Base-by-base conservation (phyloP, 1,140 invertebrate species). In the Cryptotermes secundus region DNA sequence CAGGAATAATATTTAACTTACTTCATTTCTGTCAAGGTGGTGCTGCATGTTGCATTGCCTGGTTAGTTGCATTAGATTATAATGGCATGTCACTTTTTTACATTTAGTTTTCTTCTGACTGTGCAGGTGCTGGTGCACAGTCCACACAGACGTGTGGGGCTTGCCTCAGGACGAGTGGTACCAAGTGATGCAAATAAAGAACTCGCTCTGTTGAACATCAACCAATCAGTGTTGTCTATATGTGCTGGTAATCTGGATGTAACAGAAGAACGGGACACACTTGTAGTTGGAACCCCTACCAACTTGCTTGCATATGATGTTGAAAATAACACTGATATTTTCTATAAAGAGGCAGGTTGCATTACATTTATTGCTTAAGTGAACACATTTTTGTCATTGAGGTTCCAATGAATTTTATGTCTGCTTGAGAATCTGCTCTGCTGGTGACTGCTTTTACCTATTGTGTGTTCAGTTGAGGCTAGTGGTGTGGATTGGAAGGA, bases 291-390 rank as follows among this genome's bases (percentile, higher is more conserved):
- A 59, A 98, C 96, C 35, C 91, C 94, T 31, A 96, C 95, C 1
- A 96, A 96, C 88, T 90, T 99, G n/a, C 91, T 98, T 84, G 97
- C 94, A 1, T 98, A 98, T 90, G 95, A 98, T 90, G 94, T 98
- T 26, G 94, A 97, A 87, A 96, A 97, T 85, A 99, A 99, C 89
- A 93, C 93, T 31, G 97, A 98, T 90, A 88, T 98, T 3, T 98
- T 98, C 90, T 98, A 96, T 88, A 97, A 96, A 92, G 96, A 98
- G 90, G 95, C 96, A 89, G 88, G 89, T 85, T 49, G 59, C 26
- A 42, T 83, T 79, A 45, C 14, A 49, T 49, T 49, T 49, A 0
- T 49, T 49, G 45, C 22, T 49, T 12, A 22, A 49, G 16, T 19
- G 45, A 49, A 49, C 22, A 14, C 1, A 1, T 49, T 49, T 19